Conservation (phyloP, 2,888 invertebrate species). For the Aricia artaxerxes region DNA sequence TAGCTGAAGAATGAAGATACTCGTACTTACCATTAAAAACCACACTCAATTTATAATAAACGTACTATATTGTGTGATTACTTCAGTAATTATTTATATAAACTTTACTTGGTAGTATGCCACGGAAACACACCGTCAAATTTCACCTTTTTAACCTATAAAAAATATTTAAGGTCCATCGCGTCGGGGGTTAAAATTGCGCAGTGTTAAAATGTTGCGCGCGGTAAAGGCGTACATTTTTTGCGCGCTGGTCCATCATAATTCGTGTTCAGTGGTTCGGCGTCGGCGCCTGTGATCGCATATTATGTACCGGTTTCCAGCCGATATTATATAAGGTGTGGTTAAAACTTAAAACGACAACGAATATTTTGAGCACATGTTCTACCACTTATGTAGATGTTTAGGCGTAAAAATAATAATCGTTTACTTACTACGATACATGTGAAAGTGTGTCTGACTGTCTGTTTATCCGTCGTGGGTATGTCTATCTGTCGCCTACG, state of each 20-base stretch:
- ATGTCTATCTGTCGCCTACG: too few species aligned
- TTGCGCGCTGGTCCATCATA: constrained; percentile 10
- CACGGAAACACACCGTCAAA: too few species aligned
- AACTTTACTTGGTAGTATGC: too few species aligned
- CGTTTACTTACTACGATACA: background rate
- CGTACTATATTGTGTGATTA: too few species aligned
- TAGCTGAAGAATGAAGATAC: too few species aligned
- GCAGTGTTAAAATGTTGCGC: background rate
- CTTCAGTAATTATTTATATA: too few species aligned
- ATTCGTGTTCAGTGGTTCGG: constrained; percentile 2
- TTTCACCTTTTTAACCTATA: too few species aligned
- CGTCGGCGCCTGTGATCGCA: background rate
- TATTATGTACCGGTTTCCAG: background rate
- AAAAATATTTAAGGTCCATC: background rate
- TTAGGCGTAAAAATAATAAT: background rate
- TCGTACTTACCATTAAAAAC: too few species aligned
- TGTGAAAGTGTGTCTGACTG: too few species aligned
- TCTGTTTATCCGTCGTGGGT: too few species aligned
- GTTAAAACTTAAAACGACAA: background rate
- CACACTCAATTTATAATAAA: too few species aligned
- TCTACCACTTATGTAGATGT: background rate
- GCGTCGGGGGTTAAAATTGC: background rate
- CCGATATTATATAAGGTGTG: background rate
- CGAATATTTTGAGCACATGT: background rate
- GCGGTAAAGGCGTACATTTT: background rate